Conservation (phyloP, 2,113 vertebrate genomes). For the Climacteris rufus region DNA sequence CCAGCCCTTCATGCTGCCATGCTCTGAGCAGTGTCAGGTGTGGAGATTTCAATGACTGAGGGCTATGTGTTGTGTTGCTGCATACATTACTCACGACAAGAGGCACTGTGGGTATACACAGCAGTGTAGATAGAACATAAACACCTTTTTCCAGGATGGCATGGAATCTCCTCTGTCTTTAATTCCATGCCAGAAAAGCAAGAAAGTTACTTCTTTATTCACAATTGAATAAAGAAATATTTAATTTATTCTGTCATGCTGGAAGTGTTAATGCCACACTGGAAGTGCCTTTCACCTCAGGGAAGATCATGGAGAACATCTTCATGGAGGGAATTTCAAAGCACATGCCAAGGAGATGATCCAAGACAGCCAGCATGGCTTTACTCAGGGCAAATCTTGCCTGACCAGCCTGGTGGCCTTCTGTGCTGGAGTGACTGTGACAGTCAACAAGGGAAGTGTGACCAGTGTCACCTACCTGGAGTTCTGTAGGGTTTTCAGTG, state of each 20-base stretch:
- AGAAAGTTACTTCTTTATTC: background rate
- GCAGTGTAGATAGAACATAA: background rate
- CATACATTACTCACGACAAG: background rate
- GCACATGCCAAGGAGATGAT: background rate
- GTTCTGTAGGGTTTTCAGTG: background rate
- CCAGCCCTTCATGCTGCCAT: background rate
- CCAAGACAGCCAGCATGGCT: background rate
- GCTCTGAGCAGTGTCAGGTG: background rate
- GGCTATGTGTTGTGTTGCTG: background rate
- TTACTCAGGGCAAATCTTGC: background rate
- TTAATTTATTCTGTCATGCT: background rate
- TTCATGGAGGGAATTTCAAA: background rate
- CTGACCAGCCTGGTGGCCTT: background rate
- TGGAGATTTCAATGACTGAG: background rate
- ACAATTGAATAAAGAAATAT: background rate
- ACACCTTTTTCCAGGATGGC: background rate
- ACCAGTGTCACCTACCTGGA: fast-evolving
- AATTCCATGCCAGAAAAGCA: background rate
- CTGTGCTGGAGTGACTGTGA: background rate
- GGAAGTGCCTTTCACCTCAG: background rate
- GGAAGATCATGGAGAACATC: background rate
- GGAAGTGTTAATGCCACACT: background rate
- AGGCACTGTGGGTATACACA: background rate
- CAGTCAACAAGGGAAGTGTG: background rate
- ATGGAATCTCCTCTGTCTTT: background rate